phyloP scores from a whole-genome alignment of 2,113 vertebrate species.

The Caranx melampygus region DNA sequence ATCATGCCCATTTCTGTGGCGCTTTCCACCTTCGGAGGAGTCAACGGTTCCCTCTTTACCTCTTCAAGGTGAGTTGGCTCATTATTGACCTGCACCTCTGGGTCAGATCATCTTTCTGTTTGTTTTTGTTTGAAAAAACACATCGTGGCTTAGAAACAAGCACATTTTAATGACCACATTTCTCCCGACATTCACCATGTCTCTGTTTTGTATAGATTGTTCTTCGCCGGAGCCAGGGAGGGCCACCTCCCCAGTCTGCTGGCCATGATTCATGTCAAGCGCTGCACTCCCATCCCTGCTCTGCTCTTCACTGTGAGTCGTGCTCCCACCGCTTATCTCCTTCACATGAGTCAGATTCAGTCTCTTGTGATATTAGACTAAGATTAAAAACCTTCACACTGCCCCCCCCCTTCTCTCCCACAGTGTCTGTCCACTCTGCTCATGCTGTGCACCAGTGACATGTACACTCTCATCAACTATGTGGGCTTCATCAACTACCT shows the following conservation, averaged over 20 bases:
- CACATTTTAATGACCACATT: too few species aligned
- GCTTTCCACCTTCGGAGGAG: conserved; percentile 93
- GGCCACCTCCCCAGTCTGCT: conserved; percentile 92
- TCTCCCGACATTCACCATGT: background rate
- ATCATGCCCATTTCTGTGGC: conserved; percentile 97
- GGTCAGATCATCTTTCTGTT: too few species aligned
- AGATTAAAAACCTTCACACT: background rate
- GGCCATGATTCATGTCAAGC: conserved; percentile 93
- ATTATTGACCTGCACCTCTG: too few species aligned
- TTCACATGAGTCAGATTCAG: background rate
- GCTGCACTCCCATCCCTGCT: conserved; percentile 93
- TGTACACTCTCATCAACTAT: conserved; percentile 96
- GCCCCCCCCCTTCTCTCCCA: background rate
- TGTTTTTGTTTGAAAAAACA: too few species aligned
- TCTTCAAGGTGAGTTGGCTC: conserved; percentile 87
- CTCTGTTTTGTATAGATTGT: conserved; percentile 82
- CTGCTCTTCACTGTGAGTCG: conserved; percentile 92
- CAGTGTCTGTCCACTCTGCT: conserved; percentile 93
- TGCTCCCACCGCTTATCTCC: background rate
- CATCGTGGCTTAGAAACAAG: too few species aligned
- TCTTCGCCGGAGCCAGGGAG: conserved; percentile 93
- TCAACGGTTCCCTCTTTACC: conserved; percentile 91
- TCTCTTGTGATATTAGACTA: background rate
- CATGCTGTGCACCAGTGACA: conserved; percentile 96
- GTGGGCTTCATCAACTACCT: conserved; percentile 98